Base-by-base conservation (phyloP, 2,888 invertebrate genomes). In the Pristionchus maxplancki region DNA sequence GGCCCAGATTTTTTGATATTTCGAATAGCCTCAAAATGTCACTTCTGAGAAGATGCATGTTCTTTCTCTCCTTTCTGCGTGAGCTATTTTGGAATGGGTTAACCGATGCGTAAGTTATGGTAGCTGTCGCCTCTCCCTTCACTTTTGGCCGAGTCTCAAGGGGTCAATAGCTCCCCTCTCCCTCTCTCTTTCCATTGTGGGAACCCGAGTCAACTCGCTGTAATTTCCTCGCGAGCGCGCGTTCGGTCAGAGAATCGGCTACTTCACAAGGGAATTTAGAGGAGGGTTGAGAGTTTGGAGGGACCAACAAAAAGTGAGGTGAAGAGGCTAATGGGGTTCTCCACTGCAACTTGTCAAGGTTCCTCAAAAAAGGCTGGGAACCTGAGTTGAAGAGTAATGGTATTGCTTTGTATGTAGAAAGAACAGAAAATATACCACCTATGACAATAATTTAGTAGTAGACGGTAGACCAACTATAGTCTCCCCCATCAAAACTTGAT, bases 311-410 rank as follows among this genome's bases (percentile, higher is more conserved):
- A n/a, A 78, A 78, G 44, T 15, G 64, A 64, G 53, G 64, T 8
- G 78, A 78, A 78, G 71, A 48, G 78, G 28, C 44, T 40, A 78
- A 78, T 78, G 78, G 78, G 78, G 78, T 78, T 78, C 78, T 78
- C 17, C 15, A 24, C 58, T 58, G 58, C 58, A 78, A 24, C 40
- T 28, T 28, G 78, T 40, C 78, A 48, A 78, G 78, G 78, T 78
- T 78, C 28, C n/a, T 34, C 31, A 67, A 67, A 67, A 34, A 67
- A 71, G 71, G 9, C 58, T 58, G 58, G 24, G 58, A 58, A 58
- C 58, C n/a, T 24, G n/a, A n/a, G n/a, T 5, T 58, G 58, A 50
- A 50, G 3, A 20, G 50, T 62, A 24, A 62, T 34, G n/a, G n/a
- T n/a, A n/a, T n/a, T n/a, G 20, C 58, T n/a, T 24, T 58, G 58